These are phyloP conservation scores for Actinia equina DNA, from an alignment of 64 coral and sea anemone species.

Conservation along the genomic window DNA sequence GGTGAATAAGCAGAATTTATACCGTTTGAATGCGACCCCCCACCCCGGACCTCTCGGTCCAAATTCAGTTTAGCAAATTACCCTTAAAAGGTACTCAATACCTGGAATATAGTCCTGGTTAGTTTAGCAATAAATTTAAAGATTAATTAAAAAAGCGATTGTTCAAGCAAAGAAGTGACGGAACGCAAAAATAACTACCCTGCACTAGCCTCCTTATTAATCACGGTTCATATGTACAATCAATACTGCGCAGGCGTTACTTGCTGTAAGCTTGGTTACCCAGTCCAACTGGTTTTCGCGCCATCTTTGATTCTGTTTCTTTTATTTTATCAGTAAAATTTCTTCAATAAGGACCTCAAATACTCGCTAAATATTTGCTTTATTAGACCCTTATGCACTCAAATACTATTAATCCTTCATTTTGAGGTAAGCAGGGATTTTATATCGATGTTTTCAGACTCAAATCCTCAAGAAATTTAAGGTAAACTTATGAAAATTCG, in stretches of 20 bases:
- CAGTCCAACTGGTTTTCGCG: constrained; percentile 38
- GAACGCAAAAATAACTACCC: too few relatives aligned
- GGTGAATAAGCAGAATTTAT: too few relatives aligned
- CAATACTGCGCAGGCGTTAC: constrained; percentile 7
- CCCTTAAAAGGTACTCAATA: too few relatives aligned
- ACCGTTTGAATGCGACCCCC: too few relatives aligned
- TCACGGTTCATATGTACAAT: too few relatives aligned
- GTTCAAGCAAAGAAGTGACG: too few relatives aligned
- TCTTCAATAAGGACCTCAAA: not conserved
- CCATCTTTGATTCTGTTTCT: constrained; percentile 62
- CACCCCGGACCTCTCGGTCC: too few relatives aligned
- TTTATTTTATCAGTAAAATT: not conserved
- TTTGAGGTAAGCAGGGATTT: not conserved
- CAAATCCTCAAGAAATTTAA: not conserved
- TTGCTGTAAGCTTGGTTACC: constrained; percentile 33
- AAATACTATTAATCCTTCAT: not conserved
- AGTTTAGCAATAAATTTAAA: too few relatives aligned
- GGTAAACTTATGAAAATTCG: not conserved
- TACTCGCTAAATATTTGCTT: not conserved
- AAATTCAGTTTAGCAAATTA: too few relatives aligned
- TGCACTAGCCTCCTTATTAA: not conserved
- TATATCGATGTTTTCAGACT: not conserved
- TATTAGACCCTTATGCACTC: not conserved
- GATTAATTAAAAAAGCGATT: not conserved
- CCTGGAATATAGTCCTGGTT: too few relatives aligned